These are phyloP conservation scores for Bombylius discolor DNA, from an alignment of 2,888 invertebrate genomes.

Conservation along the genomic window DNA sequence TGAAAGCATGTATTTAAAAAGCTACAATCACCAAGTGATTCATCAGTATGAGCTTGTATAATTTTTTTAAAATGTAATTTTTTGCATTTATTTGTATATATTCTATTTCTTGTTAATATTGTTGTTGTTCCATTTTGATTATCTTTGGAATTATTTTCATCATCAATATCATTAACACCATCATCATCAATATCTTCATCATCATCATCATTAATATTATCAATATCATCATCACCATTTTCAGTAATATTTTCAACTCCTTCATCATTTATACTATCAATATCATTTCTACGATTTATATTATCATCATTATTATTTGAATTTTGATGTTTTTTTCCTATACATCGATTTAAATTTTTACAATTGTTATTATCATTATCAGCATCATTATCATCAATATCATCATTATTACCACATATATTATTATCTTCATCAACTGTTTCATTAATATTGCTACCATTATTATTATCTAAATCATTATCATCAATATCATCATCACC, in stretches of 20 bases:
- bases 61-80: constrained; percentile 95
- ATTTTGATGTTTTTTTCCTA: constrained; percentile 22
- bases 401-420: too few species aligned
- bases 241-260: background rate
- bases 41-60: constrained; percentile 89
- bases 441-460: constrained; percentile 21
- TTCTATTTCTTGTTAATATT: too few species aligned
- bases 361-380: too few species aligned
- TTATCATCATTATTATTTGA: too few species aligned
- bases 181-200: too few species aligned
- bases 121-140: background rate
- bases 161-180: constrained; percentile 4
- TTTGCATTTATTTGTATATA: constrained; percentile 50
- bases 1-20: constrained; percentile 98
- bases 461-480: background rate
- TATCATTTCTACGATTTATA: too few species aligned
- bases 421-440: constrained; percentile 3
- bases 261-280: too few species aligned
- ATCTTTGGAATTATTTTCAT: constrained; percentile 11
- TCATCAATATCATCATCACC: background rate
- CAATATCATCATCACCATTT: constrained; percentile 15
- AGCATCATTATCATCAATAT: background rate
- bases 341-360: constrained; percentile 8
- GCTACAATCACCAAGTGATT: constrained; percentile 89
- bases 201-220: too few species aligned